Evolutionary conservation across 2,113 vertebrate genomes (phyloP), one percentile per base, ranked within the genome.

Genomic region (Pterocles gutturalis): DNA sequence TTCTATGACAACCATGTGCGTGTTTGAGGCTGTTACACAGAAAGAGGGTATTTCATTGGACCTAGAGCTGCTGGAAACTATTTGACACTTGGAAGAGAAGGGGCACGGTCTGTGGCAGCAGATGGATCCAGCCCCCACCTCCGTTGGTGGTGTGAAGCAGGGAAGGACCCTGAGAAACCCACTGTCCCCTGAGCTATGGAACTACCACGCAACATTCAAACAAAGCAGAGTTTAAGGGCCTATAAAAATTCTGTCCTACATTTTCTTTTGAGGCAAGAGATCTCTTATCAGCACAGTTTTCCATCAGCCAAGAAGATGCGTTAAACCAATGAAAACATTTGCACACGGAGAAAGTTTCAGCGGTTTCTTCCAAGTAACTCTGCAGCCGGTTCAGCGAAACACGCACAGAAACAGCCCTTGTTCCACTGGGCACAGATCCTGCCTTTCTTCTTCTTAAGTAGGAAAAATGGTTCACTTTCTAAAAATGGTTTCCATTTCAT

Each of bases 131-230:
- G 14, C 8, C 17, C 28, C 66, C 10, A 43, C 10, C 48, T 71
- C 61, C 3, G 1, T 2, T 16, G 21, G 10, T 20, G 22, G 8
- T 14, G 36, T 20, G 51, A 66, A 43, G 77, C 61, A 46, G 60
- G 36, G 60, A 79, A 77, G 41, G 61, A 73, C 41, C 46, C 31
- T 0, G 1, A 54, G 84, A 78, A 64, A 64, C 11, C 57, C 26
- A 38, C 5, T 9, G 36, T 69, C 16, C 25, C 43, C 61, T 16
- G 34, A 86, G 51, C 22, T 62, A 25, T 9, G 19, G n/a, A 73
- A 41, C n/a, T 20, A 45, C 2, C 41, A 34, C 3, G 1, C 0
- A 0, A 41, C 54, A 53, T 12, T 31, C 29, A 33, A 84, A 62
- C 36, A 25, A 53, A 92, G 45, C 13, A 49, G 25, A 54, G 46